Percentiles rank a stretch among this genome's conserved stretches.
phyloP scores from a whole-genome alignment of 2,888 invertebrate genomes.

The Argyresthia goedartella region DNA sequence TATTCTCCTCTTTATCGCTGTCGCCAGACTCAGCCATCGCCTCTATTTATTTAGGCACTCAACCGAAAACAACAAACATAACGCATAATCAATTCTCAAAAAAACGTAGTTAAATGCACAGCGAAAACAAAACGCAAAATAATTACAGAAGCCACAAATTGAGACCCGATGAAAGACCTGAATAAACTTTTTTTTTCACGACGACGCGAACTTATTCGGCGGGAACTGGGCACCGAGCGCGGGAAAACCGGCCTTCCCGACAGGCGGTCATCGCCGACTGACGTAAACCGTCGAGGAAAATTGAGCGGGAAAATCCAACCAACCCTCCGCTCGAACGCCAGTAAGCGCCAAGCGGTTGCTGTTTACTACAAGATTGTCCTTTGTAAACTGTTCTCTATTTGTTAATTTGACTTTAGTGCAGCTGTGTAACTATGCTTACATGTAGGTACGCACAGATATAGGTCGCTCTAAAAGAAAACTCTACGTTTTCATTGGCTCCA shows the following conservation, averaged over 20 bases:
- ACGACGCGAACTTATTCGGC: conserved; percentile 15
- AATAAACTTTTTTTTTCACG: not conserved
- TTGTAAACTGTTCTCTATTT: not conserved
- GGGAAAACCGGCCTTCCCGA: conserved; percentile 20
- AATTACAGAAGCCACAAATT: conserved; percentile 10
- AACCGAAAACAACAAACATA: conserved; percentile 7
- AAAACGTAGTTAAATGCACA: conserved; percentile 21
- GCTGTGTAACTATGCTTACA: not conserved
- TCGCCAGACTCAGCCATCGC: conserved; percentile 26
- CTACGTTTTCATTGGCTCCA: not conserved
- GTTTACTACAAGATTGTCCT: conserved; percentile 8
- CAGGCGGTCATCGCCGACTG: conserved; percentile 21
- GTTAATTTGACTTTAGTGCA: not conserved
- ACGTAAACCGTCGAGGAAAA: conserved; percentile 5
- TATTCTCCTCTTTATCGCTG: conserved; percentile 34
- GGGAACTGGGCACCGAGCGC: conserved; percentile 15
- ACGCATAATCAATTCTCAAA: conserved; percentile 17
- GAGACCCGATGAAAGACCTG: not conserved
- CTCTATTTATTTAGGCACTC: conserved; percentile 17
- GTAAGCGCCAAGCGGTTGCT: not conserved
- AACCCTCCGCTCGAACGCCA: no score
- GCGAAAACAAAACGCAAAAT: conserved; percentile 11
- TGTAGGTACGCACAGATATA: not conserved
- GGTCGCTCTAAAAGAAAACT: not conserved
- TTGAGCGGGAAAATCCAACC: conserved; percentile 1